These are phyloP conservation scores for Psittacara wagleri DNA, from an alignment of 2,113 vertebrate species.

Conservation along the genomic window DNA sequence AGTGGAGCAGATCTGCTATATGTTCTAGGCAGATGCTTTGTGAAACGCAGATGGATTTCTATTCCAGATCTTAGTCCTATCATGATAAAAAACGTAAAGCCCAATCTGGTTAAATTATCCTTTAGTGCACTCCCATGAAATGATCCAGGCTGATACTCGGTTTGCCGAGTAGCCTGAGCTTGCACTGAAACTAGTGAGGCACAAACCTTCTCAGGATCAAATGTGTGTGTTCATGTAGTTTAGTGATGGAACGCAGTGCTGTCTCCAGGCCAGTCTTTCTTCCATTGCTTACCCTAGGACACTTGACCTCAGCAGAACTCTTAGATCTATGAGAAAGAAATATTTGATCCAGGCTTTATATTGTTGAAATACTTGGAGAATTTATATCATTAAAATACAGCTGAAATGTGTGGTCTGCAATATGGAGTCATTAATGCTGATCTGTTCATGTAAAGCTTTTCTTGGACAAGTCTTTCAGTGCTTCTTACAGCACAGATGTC, in stretches of 20 bases:
- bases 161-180: not conserved
- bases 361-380: not conserved
- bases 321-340: not conserved
- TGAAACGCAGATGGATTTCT: not conserved
- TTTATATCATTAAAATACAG: not conserved
- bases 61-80: not conserved
- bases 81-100: not conserved
- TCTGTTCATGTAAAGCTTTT: not conserved
- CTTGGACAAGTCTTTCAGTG: not conserved
- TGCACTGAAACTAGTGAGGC: not conserved
- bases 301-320: not conserved
- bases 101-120: not conserved
- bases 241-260: not conserved
- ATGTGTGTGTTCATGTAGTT: not conserved
- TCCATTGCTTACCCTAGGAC: not conserved
- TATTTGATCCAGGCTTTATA: not conserved
- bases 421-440: not conserved
- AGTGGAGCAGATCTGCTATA: not conserved
- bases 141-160: not conserved
- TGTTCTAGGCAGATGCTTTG: not conserved
- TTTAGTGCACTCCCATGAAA: not conserved
- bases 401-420: not conserved
- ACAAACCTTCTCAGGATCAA: not conserved
- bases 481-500: not conserved
- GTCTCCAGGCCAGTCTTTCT: not conserved